A percentile compares a stretch with the other conserved stretches of the same genome.
Evolutionary conservation across 2,797 vertebrate genomes (phyloP).

Genomic region (Momotus momota): DNA sequence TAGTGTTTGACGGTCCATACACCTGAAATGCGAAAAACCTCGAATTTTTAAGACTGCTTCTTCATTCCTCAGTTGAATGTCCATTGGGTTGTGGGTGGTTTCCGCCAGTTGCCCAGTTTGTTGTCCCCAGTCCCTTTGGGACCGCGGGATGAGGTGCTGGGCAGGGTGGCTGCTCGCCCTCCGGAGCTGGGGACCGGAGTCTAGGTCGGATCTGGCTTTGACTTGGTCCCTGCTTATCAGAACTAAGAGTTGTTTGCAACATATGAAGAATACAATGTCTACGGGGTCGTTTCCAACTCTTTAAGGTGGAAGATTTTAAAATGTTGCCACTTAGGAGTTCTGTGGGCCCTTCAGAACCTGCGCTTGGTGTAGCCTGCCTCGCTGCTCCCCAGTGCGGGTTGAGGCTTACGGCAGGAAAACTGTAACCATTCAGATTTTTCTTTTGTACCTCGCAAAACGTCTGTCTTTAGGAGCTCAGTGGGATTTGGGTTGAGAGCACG

Average conservation of each 20-base stretch:
- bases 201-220: neutral
- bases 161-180: neutral
- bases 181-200: neutral
- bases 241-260: neutral
- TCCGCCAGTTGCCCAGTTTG: neutral
- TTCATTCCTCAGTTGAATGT: neutral
- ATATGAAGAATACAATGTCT: neutral
- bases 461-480: neutral
- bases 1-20: neutral
- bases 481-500: neutral
- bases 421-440: neutral
- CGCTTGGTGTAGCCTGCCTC: neutral
- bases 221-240: neutral
- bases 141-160: neutral
- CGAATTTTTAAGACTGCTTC: neutral
- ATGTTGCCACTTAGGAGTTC: neutral
- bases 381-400: neutral
- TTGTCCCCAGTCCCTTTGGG: neutral
- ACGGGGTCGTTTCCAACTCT: neutral
- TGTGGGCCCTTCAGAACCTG: neutral
- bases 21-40: neutral
- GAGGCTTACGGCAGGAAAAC: neutral
- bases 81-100: neutral
- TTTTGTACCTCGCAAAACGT: neutral
- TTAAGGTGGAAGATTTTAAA: neutral